Evolutionary conservation across 1,140 invertebrate genomes (phyloP).

Genomic region (Trichonephila clavipes): DNA sequence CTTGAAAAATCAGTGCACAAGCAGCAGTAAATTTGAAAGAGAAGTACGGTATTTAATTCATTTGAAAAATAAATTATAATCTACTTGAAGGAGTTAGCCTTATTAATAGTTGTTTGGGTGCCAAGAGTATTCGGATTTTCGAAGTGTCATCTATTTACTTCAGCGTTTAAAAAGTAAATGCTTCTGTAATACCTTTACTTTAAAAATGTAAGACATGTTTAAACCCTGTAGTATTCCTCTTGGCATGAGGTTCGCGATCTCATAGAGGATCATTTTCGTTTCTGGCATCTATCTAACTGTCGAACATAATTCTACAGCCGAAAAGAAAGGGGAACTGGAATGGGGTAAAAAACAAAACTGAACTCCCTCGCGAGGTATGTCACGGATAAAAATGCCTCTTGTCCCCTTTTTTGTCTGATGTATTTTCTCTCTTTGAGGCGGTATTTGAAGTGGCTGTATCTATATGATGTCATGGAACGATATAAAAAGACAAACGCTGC

Average conservation of each 20-base stretch:
- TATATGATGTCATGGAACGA: not conserved
- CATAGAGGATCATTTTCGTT: not conserved
- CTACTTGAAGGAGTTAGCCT: too few species aligned
- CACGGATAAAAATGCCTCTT: not conserved
- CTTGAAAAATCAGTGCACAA: too few species aligned
- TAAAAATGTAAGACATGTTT: not conserved
- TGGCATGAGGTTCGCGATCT: not conserved
- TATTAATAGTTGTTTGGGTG: too few species aligned
- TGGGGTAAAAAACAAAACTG: not conserved
- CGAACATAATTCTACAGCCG: not conserved
- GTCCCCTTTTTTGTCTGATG: not conserved
- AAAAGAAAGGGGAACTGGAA: not conserved
- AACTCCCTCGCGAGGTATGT: too few species aligned
- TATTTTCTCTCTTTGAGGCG: not conserved
- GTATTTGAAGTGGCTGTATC: not conserved
- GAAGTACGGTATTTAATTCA: too few species aligned
- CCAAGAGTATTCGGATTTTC: too few species aligned
- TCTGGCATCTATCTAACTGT: not conserved
- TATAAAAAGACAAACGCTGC: not conserved
- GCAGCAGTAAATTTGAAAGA: too few species aligned
- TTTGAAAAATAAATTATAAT: too few species aligned
- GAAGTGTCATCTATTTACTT: too few species aligned
- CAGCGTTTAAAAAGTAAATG: too few species aligned
- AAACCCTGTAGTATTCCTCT: not conserved
- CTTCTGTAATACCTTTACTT: not conserved